These are phyloP conservation scores for Hepsetus odoe DNA, from an alignment of 2,113 vertebrate species.

Conservation along the genomic window DNA sequence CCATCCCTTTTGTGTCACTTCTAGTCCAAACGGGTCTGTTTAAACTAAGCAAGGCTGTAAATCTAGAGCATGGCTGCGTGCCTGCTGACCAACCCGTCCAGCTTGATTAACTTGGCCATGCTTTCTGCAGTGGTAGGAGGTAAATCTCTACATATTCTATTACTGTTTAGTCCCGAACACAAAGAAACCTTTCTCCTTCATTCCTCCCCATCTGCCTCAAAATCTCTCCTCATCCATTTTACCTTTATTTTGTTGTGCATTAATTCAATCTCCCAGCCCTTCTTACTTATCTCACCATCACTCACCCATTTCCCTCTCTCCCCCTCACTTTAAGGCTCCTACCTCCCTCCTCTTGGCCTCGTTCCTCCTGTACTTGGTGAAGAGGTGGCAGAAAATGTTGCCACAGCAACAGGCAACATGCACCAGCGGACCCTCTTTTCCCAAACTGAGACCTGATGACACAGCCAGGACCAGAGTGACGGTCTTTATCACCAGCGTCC, in stretches of 20 bases:
- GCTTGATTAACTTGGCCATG: slow-evolving; percentile 2
- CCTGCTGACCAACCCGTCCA: slow-evolving; percentile 5
- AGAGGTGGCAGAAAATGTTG: slow-evolving; percentile 93
- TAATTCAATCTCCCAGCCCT: slow-evolving; percentile 27
- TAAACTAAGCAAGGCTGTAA: background rate
- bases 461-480: slow-evolving; percentile 93
- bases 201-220: slow-evolving; percentile 2
- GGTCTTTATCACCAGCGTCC: slow-evolving; percentile 95
- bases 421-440: slow-evolving; percentile 95
- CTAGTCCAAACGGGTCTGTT: background rate
- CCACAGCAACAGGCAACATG: slow-evolving; percentile 98
- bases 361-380: slow-evolving; percentile 96
- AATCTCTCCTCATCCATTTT: slow-evolving; percentile 21
- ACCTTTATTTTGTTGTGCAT: slow-evolving; percentile 21
- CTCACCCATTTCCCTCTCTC: background rate
- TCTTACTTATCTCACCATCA: slow-evolving; percentile 30
- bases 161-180: slow-evolving; percentile 36
- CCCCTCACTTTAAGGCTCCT: background rate
- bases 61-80: background rate
- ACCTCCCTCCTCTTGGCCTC: slow-evolving; percentile 97
- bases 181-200: slow-evolving; percentile 24
- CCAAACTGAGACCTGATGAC: slow-evolving; percentile 94
- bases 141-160: slow-evolving; percentile 43
- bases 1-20: background rate
- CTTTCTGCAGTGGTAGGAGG: background rate